Conservation (phyloP, 1,140 invertebrate species). For the Lasioglossum albipes region DNA sequence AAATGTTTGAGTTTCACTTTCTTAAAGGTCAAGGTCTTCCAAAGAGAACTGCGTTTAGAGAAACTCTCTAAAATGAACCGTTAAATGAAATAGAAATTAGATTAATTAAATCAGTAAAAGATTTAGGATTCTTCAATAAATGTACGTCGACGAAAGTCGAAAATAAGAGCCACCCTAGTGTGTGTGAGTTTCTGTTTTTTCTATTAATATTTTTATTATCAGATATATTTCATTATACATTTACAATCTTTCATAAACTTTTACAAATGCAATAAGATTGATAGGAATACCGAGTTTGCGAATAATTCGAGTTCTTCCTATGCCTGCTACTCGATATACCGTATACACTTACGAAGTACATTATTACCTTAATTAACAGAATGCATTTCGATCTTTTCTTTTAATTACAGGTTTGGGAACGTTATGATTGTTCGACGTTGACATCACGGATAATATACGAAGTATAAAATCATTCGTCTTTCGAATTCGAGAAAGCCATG, state of each 20-base stretch:
- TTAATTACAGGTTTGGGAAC: conserved; percentile 19
- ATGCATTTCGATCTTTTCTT: neutral
- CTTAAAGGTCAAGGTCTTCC: too few species aligned
- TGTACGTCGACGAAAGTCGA: too few species aligned
- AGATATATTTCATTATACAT: conserved; percentile 55
- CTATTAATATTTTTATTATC: conserved; percentile 52
- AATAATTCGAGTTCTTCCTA: conserved; percentile 30
- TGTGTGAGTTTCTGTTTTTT: neutral
- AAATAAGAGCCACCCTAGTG: neutral
- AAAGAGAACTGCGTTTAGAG: too few species aligned
- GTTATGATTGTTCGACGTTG: conserved; percentile 3
- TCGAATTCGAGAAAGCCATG: conserved; percentile 9
- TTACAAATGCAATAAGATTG: conserved; percentile 64
- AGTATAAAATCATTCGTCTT: neutral
- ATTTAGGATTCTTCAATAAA: too few species aligned
- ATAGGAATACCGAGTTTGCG: conserved; percentile 42
- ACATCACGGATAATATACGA: conserved; percentile 9
- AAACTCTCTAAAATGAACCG: too few species aligned
- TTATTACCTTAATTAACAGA: conserved; percentile 40
- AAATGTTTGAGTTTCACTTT: too few species aligned
- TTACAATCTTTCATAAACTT: conserved; percentile 64
- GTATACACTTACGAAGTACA: conserved; percentile 44
- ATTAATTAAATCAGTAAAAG: too few species aligned
- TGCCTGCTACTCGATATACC: conserved; percentile 35
- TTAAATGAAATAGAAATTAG: too few species aligned